Conservation (phyloP, 2,797 vertebrate genomes). For the Gymnoscopelus braueri region DNA sequence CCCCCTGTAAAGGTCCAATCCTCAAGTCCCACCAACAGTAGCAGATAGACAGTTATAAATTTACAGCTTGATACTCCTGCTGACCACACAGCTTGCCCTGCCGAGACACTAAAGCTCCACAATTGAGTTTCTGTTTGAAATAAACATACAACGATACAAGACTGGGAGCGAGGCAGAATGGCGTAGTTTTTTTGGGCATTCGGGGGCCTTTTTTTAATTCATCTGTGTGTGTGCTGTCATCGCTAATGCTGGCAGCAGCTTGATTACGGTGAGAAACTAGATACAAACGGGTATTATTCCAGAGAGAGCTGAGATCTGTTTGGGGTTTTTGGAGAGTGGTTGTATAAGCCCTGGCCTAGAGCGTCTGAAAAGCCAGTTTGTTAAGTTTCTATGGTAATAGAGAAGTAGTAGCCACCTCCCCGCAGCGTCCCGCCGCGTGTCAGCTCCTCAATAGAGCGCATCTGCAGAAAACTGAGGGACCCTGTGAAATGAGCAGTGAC, state of each 20-base stretch:
- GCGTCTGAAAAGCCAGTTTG: constrained; percentile 94
- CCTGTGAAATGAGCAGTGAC: constrained; percentile 96
- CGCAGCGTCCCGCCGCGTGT: constrained; percentile 96
- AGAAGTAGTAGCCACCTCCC: constrained; percentile 94
- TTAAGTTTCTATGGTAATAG: constrained; percentile 97
- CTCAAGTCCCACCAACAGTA: too few species aligned
- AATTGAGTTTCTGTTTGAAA: too few species aligned
- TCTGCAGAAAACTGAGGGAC: constrained; percentile 97
- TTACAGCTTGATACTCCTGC: too few species aligned
- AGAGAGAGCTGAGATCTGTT: constrained; percentile 86
- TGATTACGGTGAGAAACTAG: constrained; percentile 91
- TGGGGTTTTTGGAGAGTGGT: constrained; percentile 87
- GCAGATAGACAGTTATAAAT: too few species aligned
- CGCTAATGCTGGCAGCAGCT: constrained; percentile 75
- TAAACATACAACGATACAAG: too few species aligned
- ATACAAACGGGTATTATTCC: constrained; percentile 95
- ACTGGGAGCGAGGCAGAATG: too few species aligned
- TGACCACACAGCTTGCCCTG: too few species aligned
- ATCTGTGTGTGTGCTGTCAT: constrained; percentile 16
- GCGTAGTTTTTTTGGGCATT: too few species aligned
- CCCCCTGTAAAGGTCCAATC: too few species aligned
- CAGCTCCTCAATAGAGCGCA: constrained; percentile 96
- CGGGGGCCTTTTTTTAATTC: too few species aligned
- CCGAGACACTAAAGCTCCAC: too few species aligned
- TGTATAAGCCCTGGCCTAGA: constrained; percentile 68